Conservation (phyloP, 2,797 vertebrate genomes). For the Eospalax fontanierii region DNA sequence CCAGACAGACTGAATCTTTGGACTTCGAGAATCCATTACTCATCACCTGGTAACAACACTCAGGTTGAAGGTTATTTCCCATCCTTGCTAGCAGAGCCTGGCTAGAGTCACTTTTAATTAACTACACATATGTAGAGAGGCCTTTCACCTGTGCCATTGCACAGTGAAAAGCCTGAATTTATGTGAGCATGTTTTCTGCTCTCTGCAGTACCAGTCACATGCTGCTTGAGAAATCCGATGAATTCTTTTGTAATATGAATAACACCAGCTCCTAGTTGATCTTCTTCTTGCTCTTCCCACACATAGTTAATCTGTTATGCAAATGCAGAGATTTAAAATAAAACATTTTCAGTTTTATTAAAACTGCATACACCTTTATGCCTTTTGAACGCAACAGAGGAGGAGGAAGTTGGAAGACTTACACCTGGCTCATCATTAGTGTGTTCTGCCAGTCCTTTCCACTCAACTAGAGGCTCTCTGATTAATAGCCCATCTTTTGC, state of each 20-base stretch:
- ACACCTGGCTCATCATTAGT: slow-evolving; percentile 71
- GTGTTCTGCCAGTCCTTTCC: slow-evolving; percentile 64
- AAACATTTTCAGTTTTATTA: slow-evolving; percentile 51
- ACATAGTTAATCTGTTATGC: slow-evolving; percentile 45
- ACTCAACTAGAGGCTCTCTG: slow-evolving; percentile 63
- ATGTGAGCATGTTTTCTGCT: not conserved
- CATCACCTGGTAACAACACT: not conserved
- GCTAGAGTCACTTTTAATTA: not conserved
- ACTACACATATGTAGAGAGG: not conserved
- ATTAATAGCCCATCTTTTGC: slow-evolving; percentile 71
- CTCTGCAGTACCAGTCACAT: not conserved
- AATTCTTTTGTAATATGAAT: slow-evolving; percentile 45
- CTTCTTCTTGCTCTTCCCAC: not conserved
- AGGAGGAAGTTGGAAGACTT: not conserved
- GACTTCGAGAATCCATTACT: not conserved
- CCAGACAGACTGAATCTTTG: not conserved
- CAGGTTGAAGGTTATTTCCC: not conserved
- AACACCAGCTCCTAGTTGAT: not conserved
- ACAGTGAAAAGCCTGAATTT: slow-evolving; percentile 8
- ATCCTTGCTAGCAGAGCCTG: not conserved
- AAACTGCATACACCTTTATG: slow-evolving; percentile 62
- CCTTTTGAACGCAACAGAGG: not conserved
- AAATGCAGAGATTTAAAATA: not conserved
- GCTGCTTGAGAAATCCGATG: slow-evolving; percentile 11
- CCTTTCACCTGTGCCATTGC: not conserved